phyloP scores from a whole-genome alignment of 2,113 vertebrate genomes.

The Psilopsiagon aurifrons region DNA sequence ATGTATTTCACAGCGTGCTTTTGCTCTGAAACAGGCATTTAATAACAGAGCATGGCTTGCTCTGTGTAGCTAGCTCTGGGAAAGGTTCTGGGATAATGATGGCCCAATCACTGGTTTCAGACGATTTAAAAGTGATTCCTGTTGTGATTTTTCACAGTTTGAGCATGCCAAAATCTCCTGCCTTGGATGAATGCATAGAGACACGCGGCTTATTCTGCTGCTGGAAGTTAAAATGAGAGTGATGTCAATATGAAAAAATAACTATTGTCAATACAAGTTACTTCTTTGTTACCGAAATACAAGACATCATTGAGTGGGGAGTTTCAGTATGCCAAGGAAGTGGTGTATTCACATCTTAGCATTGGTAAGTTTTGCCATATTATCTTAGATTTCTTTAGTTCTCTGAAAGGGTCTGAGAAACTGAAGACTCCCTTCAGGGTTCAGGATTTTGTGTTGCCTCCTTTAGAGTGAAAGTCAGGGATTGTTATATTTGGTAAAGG shows the following conservation, averaged over 20 bases:
- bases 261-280: background rate
- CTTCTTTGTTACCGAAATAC: background rate
- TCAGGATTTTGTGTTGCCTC: background rate
- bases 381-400: background rate
- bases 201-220: background rate
- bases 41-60: background rate
- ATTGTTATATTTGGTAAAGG: fast-evolving
- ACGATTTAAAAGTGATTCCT: background rate
- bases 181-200: background rate
- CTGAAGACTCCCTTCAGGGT: background rate
- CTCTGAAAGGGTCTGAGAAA: background rate
- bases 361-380: fast-evolving
- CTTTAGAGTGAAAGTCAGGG: background rate
- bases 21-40: background rate
- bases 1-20: background rate
- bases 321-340: background rate
- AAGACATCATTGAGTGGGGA: background rate
- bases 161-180: background rate
- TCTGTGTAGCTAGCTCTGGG: background rate
- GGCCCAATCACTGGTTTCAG: background rate
- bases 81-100: background rate
- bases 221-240: background rate
- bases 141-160: background rate
- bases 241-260: background rate
- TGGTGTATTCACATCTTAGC: background rate